These are phyloP conservation scores for Muscicapa comitata DNA, from an alignment of 2,797 vertebrate genomes.

Conservation along the genomic window DNA sequence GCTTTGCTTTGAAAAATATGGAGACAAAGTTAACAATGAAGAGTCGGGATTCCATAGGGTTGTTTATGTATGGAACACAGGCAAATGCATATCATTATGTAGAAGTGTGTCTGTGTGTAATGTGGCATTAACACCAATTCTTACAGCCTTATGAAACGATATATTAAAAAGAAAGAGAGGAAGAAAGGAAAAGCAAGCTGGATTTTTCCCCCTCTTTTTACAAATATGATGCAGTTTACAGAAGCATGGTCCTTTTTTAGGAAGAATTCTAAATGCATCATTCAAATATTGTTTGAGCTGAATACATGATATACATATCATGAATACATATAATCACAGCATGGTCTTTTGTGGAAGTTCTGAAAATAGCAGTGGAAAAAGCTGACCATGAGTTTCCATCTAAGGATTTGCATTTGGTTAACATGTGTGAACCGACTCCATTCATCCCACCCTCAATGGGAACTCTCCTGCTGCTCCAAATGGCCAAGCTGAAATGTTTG, in stretches of 20 bases:
- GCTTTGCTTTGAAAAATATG: slow-evolving; percentile 46
- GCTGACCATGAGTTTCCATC: slow-evolving; percentile 65
- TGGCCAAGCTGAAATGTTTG: not conserved
- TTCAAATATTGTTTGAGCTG: slow-evolving; percentile 79
- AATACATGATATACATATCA: slow-evolving; percentile 76
- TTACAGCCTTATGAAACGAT: slow-evolving; percentile 60
- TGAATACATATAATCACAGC: slow-evolving; percentile 77
- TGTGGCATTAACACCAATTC: slow-evolving; percentile 62
- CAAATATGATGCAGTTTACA: slow-evolving; percentile 75
- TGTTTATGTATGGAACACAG: slow-evolving; percentile 62
- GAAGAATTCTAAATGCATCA: slow-evolving; percentile 77
- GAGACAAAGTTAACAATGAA: slow-evolving; percentile 51
- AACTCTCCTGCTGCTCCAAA: not conserved
- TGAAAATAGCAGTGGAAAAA: slow-evolving; percentile 75
- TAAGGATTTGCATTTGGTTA: slow-evolving; percentile 60
- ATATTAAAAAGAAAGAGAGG: not conserved
- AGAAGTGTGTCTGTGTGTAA: slow-evolving; percentile 63
- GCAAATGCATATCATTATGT: slow-evolving; percentile 57
- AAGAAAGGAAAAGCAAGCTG: slow-evolving; percentile 69
- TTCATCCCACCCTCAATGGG: slow-evolving; percentile 40
- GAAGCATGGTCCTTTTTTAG: slow-evolving; percentile 76
- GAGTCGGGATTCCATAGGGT: slow-evolving; percentile 22
- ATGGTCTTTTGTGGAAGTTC: slow-evolving; percentile 72
- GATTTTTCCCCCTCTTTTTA: slow-evolving; percentile 33
- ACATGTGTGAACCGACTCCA: slow-evolving; percentile 31